Conservation (phyloP, 1,140 invertebrate genomes). For the Rhyacophila brunnea region DNA sequence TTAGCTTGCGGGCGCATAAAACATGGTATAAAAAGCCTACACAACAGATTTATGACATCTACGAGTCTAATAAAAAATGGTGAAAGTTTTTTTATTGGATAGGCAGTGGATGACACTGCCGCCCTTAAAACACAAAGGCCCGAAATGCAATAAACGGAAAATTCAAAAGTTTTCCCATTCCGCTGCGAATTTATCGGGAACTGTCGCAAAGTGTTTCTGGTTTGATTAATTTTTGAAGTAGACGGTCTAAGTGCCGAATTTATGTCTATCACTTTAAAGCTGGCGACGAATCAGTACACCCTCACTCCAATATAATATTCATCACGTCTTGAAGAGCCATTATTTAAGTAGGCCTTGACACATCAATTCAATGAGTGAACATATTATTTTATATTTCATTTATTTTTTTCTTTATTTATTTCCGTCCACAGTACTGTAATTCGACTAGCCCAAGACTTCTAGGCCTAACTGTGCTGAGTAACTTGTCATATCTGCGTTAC, state of each 20-base stretch:
- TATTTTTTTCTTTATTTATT: no score
- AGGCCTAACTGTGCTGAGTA: no score
- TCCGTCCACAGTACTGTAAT: no score
- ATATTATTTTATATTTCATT: no score
- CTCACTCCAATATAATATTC: no score
- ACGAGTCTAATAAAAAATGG: slow-evolving; percentile 10
- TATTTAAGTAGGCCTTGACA: no score
- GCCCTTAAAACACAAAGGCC: neutral
- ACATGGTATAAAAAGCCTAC: neutral
- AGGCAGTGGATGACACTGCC: neutral
- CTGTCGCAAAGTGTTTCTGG: neutral
- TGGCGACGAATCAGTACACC: no score
- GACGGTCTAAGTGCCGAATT: neutral
- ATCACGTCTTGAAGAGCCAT: no score
- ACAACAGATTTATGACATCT: slow-evolving; percentile 1
- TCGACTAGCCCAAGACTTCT: no score
- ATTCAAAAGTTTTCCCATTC: neutral
- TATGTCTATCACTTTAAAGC: neutral
- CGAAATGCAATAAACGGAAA: neutral
- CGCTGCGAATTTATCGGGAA: no score
- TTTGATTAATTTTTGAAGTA: slow-evolving; percentile 1
- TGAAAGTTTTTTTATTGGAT: slow-evolving; percentile 15
- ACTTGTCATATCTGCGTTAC: no score
- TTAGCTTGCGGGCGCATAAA: neutral
- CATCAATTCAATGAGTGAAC: no score